Evolutionary conservation across 2,888 invertebrate species (phyloP).

Genomic region (Thyatira batis): DNA sequence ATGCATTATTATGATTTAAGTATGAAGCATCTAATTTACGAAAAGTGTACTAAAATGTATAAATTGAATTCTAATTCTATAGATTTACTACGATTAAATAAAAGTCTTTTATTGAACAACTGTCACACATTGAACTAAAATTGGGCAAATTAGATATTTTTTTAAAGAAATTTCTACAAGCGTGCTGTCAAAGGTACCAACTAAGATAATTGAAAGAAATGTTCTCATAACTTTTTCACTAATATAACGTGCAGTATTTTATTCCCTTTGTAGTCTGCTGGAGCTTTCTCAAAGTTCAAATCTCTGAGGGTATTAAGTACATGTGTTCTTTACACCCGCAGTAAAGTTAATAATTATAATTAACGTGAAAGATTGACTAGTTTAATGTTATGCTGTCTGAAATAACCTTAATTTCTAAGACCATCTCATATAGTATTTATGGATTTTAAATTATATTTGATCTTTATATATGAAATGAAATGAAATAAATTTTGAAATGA

Average conservation of each 20-base stretch:
- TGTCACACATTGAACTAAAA: too few relatives aligned
- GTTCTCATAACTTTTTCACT: slow-evolving; percentile 7
- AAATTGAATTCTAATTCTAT: too few relatives aligned
- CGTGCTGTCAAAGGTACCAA: not conserved
- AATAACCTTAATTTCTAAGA: not conserved
- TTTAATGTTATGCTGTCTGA: not conserved
- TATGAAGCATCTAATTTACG: too few relatives aligned
- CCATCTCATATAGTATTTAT: too few relatives aligned
- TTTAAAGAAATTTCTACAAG: not conserved
- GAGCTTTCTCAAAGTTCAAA: slow-evolving; percentile 2
- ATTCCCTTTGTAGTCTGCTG: slow-evolving; percentile 8
- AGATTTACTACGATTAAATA: too few relatives aligned
- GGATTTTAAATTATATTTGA: too few relatives aligned
- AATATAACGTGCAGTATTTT: slow-evolving; percentile 4
- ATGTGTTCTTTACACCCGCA: not conserved
- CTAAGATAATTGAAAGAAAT: slow-evolving; percentile 7
- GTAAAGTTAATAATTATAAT: not conserved
- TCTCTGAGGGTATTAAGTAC: not conserved
- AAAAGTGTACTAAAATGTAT: too few relatives aligned
- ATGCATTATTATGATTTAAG: too few relatives aligned
- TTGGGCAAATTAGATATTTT: too few relatives aligned
- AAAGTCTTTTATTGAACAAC: too few relatives aligned
- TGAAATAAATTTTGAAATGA: too few relatives aligned
- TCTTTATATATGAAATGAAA: too few relatives aligned
- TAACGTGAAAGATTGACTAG: not conserved